Evolutionary conservation across 2,888 invertebrate species (phyloP), one percentile per base, ranked within the genome.

Genomic region (Cephus pulcher): DNA sequence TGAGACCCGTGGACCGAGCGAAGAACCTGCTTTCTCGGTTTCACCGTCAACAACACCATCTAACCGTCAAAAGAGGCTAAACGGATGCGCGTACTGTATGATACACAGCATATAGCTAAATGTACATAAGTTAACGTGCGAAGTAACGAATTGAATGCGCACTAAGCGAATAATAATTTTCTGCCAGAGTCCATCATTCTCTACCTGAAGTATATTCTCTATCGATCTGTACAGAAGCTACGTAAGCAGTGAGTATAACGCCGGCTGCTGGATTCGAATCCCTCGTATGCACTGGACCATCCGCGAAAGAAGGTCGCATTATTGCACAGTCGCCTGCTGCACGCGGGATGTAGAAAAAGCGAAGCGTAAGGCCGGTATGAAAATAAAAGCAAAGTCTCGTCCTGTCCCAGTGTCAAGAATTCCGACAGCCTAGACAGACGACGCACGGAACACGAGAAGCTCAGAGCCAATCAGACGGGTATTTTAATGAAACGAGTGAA

Each of bases 401-500:
- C 6, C 23, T 9, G 23, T 56, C 23, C 80, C 76, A 78, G 34
- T 83, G 78, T 83, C 83, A 80, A 81, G 79, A 56, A 56, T 56
- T 23, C 56, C 56, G 15, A 0, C 56, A 56, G 56, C 23, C 2
- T 23, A 56, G 56, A 56, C 1, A 9, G 15, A 56, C 56, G 23
- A 56, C 9, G 23, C 56, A 6, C 56, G 23, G 56, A 56, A 23
- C 23, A 56, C 23, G 23, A 23, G 56, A 56, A 56, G 56, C 56
- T 23, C 56, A 2, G 35, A 15, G 23, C 56, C 56, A 56, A 56
- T 56, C 23, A 56, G 56, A 56, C 56, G 23, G 56, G 56, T 23
- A 23, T 34, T 34, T 30, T 71, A 71, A 71, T 77, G 80, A 77
- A 76, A 77, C 73, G 70, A 75, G 81, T 73, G 79, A 82, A 86